A percentile compares a stretch with the other conserved stretches of the same genome.
Conservation (phyloP, 2,888 invertebrate species). For the Athrips mouffetella region DNA sequence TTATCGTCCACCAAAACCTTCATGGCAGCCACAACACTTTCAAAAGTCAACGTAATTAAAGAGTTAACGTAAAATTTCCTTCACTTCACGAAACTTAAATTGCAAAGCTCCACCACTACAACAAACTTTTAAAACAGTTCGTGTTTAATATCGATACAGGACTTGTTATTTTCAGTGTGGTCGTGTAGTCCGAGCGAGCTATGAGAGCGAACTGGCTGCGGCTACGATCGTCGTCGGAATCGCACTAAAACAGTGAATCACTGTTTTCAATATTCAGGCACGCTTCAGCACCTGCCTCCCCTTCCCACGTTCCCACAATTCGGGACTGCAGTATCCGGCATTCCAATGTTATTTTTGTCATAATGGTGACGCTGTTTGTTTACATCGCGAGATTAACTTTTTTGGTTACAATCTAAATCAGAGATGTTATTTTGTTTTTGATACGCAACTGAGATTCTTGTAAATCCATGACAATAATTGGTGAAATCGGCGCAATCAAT, state of each 20-base stretch:
- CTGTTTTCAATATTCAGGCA: slow-evolving; percentile 4
- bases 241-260: slow-evolving; percentile 3
- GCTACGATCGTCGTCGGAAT: neutral
- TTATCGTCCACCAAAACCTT: slow-evolving; percentile 66
- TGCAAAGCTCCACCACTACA: neutral
- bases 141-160: slow-evolving; percentile 48
- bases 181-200: slow-evolving; percentile 16
- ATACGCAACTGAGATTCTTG: neutral
- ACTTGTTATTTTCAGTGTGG: slow-evolving; percentile 13
- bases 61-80: neutral
- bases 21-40: slow-evolving; percentile 38
- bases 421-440: neutral
- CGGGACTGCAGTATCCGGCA: slow-evolving; percentile 69
- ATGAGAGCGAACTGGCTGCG: slow-evolving; percentile 32
- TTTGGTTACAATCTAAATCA: slow-evolving; percentile 36
- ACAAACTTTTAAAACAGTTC: slow-evolving; percentile 33
- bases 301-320: slow-evolving; percentile 15
- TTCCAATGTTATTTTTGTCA: slow-evolving; percentile 67
- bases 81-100: neutral
- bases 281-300: slow-evolving; percentile 8
- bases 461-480: too few relatives aligned
- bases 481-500: neutral
- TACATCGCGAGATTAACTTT: slow-evolving; percentile 48
- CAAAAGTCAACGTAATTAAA: neutral
- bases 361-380: slow-evolving; percentile 64